phyloP scores from a whole-genome alignment of 2,888 invertebrate genomes.

The Drosophila suboccidentalis region DNA sequence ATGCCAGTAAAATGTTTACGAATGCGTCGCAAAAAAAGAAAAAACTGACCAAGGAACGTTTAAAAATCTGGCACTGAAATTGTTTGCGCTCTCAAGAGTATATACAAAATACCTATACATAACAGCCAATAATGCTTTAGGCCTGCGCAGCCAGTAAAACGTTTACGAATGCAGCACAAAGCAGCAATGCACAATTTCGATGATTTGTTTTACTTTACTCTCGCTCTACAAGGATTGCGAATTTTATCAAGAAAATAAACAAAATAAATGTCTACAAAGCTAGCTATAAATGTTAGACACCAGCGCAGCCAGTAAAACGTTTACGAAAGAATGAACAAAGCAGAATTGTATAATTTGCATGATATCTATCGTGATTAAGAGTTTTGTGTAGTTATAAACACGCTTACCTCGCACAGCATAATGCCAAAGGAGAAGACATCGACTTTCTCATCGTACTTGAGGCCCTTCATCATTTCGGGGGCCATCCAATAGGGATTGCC shows the following conservation, averaged over 20 bases:
- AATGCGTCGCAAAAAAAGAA: background rate
- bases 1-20: background rate
- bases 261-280: background rate
- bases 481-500: slow-evolving; percentile 99
- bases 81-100: too few relatives aligned
- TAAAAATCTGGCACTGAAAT: too few relatives aligned
- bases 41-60: background rate
- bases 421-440: slow-evolving; percentile 98
- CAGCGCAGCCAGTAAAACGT: background rate
- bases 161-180: slow-evolving; percentile 2
- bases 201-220: too few relatives aligned
- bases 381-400: background rate
- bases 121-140: too few relatives aligned
- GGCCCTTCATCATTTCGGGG: slow-evolving; percentile 99
- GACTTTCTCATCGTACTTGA: slow-evolving; percentile 97
- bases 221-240: too few relatives aligned
- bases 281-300: background rate
- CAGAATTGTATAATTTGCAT: background rate
- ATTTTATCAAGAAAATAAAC: too few relatives aligned
- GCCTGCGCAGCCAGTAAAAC: background rate
- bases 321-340: background rate
- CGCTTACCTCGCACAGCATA: slow-evolving; percentile 94
- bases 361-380: background rate
- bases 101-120: too few relatives aligned
- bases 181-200: too few relatives aligned